Conservation (phyloP, 2,113 vertebrate species). For the Pomatostomus ruficeps region DNA sequence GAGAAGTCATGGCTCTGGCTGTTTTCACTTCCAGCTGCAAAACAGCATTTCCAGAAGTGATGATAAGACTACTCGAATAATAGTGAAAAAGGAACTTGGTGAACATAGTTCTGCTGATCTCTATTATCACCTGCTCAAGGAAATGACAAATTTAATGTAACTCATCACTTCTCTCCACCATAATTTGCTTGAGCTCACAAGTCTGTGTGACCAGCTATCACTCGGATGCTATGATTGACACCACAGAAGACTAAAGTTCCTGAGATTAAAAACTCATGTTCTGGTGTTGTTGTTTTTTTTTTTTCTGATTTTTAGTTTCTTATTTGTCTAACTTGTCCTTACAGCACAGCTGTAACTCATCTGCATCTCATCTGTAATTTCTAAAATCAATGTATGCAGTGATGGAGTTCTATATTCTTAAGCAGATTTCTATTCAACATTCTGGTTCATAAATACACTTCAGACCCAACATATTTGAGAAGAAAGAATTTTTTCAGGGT, state of each 20-base stretch:
- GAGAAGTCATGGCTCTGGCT: not conserved
- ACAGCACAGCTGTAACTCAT: not conserved
- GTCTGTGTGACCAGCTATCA: not conserved
- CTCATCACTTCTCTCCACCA: not conserved
- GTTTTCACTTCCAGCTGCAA: not conserved
- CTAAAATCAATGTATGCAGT: not conserved
- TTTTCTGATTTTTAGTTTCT: not conserved
- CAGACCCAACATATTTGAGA: not conserved
- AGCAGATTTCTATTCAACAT: not conserved
- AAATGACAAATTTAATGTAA: not conserved
- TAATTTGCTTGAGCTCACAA: not conserved
- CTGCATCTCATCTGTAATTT: not conserved
- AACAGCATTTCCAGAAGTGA: not conserved
- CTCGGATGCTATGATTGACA: not conserved
- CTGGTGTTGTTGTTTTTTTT: too few species aligned
- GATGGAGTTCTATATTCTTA: not conserved
- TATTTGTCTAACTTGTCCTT: not conserved
- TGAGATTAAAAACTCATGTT: not conserved
- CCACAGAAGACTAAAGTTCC: not conserved
- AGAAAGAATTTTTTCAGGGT: not conserved
- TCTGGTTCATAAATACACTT: not conserved
- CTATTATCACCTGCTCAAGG: not conserved
- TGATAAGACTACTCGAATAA: accelerated
- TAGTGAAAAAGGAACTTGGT: not conserved
- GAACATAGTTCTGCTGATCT: not conserved